Percentiles rank a stretch among this genome's conserved stretches.
Conservation (phyloP, 1,140 invertebrate genomes). For the Orchesella cincta region DNA sequence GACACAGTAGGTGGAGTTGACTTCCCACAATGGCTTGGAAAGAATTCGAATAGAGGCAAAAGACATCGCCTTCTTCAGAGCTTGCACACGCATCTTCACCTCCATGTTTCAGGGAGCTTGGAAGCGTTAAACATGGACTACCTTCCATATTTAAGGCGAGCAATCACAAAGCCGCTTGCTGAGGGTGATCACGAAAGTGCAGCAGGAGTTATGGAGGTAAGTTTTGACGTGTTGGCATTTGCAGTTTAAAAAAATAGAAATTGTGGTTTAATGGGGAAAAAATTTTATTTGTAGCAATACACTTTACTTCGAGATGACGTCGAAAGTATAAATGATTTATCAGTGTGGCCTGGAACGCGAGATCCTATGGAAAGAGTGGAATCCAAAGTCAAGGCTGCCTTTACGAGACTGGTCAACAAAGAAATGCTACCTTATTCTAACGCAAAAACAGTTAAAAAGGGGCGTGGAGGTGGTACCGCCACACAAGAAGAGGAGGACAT, state of each 20-base stretch:
- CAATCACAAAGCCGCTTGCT: constrained; percentile 73
- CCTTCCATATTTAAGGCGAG: constrained; percentile 68
- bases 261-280: background rate
- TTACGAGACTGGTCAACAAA: constrained; percentile 91
- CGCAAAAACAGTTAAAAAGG: constrained; percentile 62
- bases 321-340: constrained; percentile 81
- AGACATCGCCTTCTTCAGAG: constrained; percentile 79
- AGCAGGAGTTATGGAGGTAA: constrained; percentile 68
- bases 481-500: constrained; percentile 57
- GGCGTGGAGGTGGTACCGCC: constrained; percentile 54
- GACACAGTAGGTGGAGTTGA: constrained; percentile 72
- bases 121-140: constrained; percentile 82
- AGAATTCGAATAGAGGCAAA: constrained; percentile 84
- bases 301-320: constrained; percentile 86
- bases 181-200: constrained; percentile 70
- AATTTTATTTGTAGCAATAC: constrained; percentile 64
- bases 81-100: constrained; percentile 72
- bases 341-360: constrained; percentile 75
- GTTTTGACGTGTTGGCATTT: background rate
- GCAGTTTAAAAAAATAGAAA: background rate
- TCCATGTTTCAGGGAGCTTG: constrained; percentile 72
- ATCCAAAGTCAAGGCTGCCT: constrained; percentile 86
- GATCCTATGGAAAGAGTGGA: constrained; percentile 76
- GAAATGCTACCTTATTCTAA: constrained; percentile 72
- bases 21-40: constrained; percentile 94